Evolutionary conservation across 1,140 invertebrate species (phyloP).

Genomic region (Oncopodura yosiiana): DNA sequence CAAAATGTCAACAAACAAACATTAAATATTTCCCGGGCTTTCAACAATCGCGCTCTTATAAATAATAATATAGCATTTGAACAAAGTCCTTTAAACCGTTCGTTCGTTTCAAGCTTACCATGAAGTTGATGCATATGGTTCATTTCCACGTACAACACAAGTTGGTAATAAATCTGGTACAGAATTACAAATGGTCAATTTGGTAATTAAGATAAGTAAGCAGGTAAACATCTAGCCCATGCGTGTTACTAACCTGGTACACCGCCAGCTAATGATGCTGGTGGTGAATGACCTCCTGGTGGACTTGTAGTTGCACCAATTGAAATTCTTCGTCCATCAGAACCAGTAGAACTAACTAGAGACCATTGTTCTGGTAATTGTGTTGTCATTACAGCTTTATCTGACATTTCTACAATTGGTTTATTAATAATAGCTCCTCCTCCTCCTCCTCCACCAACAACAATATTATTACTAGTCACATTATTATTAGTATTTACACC

Average conservation of each 20-base stretch:
- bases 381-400: constrained; percentile 33
- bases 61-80: too few species aligned
- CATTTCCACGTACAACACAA: constrained; percentile 28
- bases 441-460: too few species aligned
- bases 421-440: too few species aligned
- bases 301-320: constrained; percentile 27
- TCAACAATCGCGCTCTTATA: too few species aligned
- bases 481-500: too few species aligned
- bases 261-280: constrained; percentile 30
- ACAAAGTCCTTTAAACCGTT: not conserved
- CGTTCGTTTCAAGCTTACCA: constrained; percentile 16
- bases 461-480: too few species aligned
- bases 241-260: constrained; percentile 31
- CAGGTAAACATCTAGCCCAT: constrained; percentile 28
- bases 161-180: constrained; percentile 33
- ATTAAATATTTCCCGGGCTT: too few species aligned
- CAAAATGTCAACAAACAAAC: too few species aligned
- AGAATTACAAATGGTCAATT: too few species aligned
- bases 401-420: constrained; percentile 32
- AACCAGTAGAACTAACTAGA: constrained; percentile 31
- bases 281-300: constrained; percentile 20
- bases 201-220: too few species aligned
- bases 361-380: constrained; percentile 34
- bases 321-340: constrained; percentile 23
- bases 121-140: constrained; percentile 20